Evolutionary conservation across 2,888 invertebrate genomes (phyloP), one percentile per base, ranked within the genome.

Genomic region (Caprella mutica): DNA sequence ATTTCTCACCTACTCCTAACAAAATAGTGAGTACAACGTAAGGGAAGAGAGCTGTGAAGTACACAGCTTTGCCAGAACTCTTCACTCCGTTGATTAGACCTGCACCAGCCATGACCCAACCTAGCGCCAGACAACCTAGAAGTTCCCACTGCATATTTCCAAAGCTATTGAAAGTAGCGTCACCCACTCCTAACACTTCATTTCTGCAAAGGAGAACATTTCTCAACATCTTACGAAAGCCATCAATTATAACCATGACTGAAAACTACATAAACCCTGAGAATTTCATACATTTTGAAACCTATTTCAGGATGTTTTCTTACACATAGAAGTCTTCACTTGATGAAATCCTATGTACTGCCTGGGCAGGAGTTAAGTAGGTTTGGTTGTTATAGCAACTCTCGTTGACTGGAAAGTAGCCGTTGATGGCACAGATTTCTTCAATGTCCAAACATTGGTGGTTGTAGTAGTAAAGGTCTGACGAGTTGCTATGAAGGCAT

Each of bases 61-160:
- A 84, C 19, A 84, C 84, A 53, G 73, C 79, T 76, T 86, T 86
- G 67, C 86, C 86, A 19, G 85, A 84, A 59, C 83, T 84, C 72
- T 86, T 84, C 14, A 86, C 84, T 30, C 85, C 85, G 73, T 84
- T 85, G 72, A 83, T 84, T 40, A 86, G 77, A 68, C 85, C 85
- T 44, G 85, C 76, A 69, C 85, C 85, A 17, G 85, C 84, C 65
- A 85, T 82, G 54, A 81, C 70, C 88, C 89, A 89, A 56, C 87
- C 86, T 55, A 82, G 75, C 2, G 87, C 75, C n/a, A 89, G 77
- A 70, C 85, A 86, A 3, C 80, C 73, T 4, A 85, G 86, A 74
- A 89, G 77, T 57, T 82, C 80, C 74, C 80, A 78, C 61, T 80
- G 78, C 59, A 84, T 77, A 58, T 76, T 76, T 23, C 84, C 84